Percentiles rank a stretch among this genome's conserved stretches.
phyloP scores from a whole-genome alignment of 1,140 invertebrate species.

The Dryas iulia region DNA sequence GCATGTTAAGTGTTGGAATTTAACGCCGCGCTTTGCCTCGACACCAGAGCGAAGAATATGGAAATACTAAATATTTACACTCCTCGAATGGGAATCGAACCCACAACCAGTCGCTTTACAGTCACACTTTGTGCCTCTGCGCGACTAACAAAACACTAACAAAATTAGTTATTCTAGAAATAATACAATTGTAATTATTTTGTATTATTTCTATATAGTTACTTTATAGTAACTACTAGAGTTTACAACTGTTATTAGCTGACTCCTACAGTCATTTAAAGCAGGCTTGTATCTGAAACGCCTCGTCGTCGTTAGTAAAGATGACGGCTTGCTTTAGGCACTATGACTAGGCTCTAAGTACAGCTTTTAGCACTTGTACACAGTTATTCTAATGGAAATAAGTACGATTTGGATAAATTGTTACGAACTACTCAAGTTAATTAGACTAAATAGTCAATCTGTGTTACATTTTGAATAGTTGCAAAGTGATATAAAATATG shows the following conservation, averaged over 20 bases:
- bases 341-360: slow-evolving; percentile 7
- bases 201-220: no score
- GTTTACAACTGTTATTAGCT: not conserved
- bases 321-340: slow-evolving; percentile 1
- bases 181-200: no score
- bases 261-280: not conserved
- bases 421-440: not conserved
- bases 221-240: not conserved
- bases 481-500: not conserved
- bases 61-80: no score
- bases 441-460: not conserved
- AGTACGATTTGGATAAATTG: not conserved
- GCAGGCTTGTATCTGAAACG: slow-evolving; percentile 7
- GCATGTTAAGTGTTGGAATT: no score
- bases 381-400: not conserved
- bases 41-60: no score
- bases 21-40: no score
- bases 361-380: not conserved
- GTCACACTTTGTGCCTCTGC: no score
- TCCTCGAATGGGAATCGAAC: no score
- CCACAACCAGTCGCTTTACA: no score
- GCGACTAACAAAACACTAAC: no score
- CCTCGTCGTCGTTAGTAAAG: slow-evolving; percentile 5
- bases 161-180: no score
- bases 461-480: not conserved